Evolutionary conservation across 2,113 vertebrate species (phyloP), one percentile per base, ranked within the genome.

Genomic region (Solea senegalensis): DNA sequence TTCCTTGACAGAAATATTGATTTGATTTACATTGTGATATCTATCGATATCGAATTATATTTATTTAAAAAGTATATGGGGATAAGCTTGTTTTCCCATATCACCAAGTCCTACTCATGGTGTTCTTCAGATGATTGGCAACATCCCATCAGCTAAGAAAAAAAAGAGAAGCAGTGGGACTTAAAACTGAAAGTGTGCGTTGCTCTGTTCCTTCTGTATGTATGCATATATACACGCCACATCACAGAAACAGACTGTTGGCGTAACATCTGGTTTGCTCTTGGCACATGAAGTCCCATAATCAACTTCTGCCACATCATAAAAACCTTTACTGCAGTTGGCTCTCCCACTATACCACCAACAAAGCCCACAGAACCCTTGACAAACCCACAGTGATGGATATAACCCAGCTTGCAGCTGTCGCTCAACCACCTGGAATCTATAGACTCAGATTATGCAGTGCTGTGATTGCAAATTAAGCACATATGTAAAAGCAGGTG

Each of bases 251-350:
- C 69, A 61, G 26, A 45, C 69, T 84, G 11, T 40, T 50, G 55
- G 13, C 71, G 57, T 43, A 88, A 88, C 88, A 90, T 90, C 75
- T 92, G 90, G 82, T 81, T 67, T 44, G 43, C 67, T 81, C 61
- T 56, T 86, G 79, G 85, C 83, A 83, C 52, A 34, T 6, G 63
- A 59, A 86, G 75, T 59, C 74, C 49, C 73, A 63, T 59, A 76
- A 82, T 89, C 78, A 74, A 85, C 82, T 49, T 64, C 82, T 84
- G 56, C 84, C 81, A 83, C 87, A 86, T 80, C 79, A 81, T 91
- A 84, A 90, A 90, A 91, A 69, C 48, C 61, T 90, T 86, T 74
- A 85, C 64, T 85, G 81, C 69, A 65, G 74, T 82, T 76, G 79
- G 72, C 84, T 72, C 49, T 80, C 72, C 71, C 26, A 57, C 60